phyloP scores from a whole-genome alignment of 2,113 vertebrate genomes.

The Apistogramma diplotaenia region DNA sequence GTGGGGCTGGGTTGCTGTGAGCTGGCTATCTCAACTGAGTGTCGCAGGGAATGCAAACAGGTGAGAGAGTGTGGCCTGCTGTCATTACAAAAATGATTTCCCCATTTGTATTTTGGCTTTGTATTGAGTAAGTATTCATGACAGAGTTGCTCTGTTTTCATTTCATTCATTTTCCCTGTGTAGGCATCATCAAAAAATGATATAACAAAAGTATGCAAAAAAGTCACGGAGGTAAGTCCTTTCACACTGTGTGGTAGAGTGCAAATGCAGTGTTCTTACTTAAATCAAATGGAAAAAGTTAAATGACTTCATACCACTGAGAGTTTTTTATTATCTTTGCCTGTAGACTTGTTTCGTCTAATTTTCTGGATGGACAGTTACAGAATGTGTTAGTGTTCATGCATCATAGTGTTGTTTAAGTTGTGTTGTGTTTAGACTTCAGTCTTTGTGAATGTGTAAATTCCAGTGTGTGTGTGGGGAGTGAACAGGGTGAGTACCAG shows the following conservation, averaged over 20 bases:
- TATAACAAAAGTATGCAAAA: slow-evolving; percentile 93
- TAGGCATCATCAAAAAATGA: slow-evolving; percentile 95
- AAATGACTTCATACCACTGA: not conserved
- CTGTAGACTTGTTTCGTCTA: not conserved
- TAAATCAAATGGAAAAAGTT: not conserved
- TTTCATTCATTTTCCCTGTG: slow-evolving; percentile 16
- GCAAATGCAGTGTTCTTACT: no score
- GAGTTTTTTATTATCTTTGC: not conserved
- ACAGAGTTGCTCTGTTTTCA: not conserved
- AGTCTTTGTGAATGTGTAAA: not conserved
- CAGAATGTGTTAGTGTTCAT: accelerated
- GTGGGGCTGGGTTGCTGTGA: slow-evolving; percentile 98
- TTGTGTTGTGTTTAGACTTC: not conserved
- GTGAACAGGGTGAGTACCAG: no score
- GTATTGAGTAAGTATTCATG: not conserved
- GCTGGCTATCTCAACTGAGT: slow-evolving; percentile 91
- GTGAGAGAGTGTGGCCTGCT: slow-evolving; percentile 65
- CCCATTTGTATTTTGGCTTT: not conserved
- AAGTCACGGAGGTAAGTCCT: slow-evolving; percentile 89
- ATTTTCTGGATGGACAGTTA: not conserved
- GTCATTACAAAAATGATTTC: accelerated
- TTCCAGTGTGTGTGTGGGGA: not conserved
- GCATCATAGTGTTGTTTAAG: not conserved
- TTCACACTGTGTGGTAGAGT: not conserved
- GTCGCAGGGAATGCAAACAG: slow-evolving; percentile 92